Evolutionary conservation across 64 coral and sea anemone species (phyloP), one percentile per base, ranked within the genome.

Genomic region (Montipora capricornis): DNA sequence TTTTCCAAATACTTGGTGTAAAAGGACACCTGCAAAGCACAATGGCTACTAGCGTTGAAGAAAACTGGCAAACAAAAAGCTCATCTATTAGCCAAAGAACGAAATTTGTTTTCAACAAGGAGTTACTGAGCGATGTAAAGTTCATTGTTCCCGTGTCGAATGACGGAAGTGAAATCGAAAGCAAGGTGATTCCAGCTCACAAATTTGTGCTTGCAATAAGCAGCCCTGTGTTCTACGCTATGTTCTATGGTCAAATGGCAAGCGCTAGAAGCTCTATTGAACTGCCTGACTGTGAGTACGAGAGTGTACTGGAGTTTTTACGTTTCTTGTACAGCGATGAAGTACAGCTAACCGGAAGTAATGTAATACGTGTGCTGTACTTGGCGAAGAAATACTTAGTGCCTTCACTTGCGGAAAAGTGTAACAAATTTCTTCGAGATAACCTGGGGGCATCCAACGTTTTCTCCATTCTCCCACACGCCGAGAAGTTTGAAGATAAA

Each of bases 261-360:
- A 47, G 53, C 44, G 4, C 45, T 50, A 70, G 14, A 51, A 46
- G 73, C 64, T 86, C 64, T 49, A 49, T 86, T 86, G 82, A 86
- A 70, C 82, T 86, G 47, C 62, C 82, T 71, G 82, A 86, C 47
- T 86, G 82, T 86, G 82, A 86, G 2, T 86, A 86, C 45, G 82
- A 86, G 45, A 71, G 82, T 71, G 59, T 86, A 29, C 66, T 86
- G 45, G 82, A 86, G 45, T 70, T 86, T 17, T 22, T 86, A 6
- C 62, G 82, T 70, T 86, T 49, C 66, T 24, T 86, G 9, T 86
- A 86, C 82, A 86, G 17, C 62, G 82, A 86, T 47, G 8, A 86
- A 52, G 82, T 26, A 14, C 70, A 73, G 10, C 17, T 86, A 4
- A 86, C 44, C 62, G 46, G 64, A 73, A 71, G 62, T 86, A 86